These are phyloP conservation scores for Cabera pusaria DNA, from an alignment of 2,888 invertebrate genomes.

Conservation along the genomic window DNA sequence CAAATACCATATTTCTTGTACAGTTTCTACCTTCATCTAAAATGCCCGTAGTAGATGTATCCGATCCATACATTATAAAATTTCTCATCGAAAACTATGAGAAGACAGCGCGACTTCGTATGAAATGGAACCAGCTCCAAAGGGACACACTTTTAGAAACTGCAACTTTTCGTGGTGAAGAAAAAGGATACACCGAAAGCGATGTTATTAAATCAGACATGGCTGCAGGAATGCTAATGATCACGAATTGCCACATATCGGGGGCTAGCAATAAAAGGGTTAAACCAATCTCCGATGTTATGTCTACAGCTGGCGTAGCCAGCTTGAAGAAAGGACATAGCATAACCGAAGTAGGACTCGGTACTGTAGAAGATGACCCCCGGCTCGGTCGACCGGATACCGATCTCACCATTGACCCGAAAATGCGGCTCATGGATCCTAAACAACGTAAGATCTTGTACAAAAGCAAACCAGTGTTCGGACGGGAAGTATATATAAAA, in stretches of 20 bases:
- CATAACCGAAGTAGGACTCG: conserved; percentile 47
- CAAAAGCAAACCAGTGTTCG: conserved; percentile 20
- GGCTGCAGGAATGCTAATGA: conserved; percentile 37
- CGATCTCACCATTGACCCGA: conserved; percentile 41
- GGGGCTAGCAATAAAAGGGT: conserved; percentile 37
- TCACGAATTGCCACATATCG: conserved; percentile 39
- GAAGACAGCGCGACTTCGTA: conserved; percentile 46
- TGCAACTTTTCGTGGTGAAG: conserved; percentile 41
- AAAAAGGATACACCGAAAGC: conserved; percentile 40
- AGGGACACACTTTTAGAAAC: conserved; percentile 40
- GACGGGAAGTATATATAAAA: conserved; percentile 32
- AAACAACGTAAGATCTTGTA: conserved; percentile 27
- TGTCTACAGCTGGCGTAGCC: conserved; percentile 32
- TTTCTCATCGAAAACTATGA: conserved; percentile 52
- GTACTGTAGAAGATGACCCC: conserved; percentile 46
- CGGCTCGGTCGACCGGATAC: conserved; percentile 44
- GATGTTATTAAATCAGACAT: conserved; percentile 34
- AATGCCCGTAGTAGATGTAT: too few species aligned
- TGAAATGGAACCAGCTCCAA: conserved; percentile 46
- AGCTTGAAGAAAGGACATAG: conserved; percentile 45
- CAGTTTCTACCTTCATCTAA: too few species aligned
- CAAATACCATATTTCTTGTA: too few species aligned
- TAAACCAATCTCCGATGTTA: conserved; percentile 38
- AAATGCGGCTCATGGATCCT: conserved; percentile 48
- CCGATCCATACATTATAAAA: conserved; percentile 48